phyloP scores from a whole-genome alignment of 2,113 vertebrate genomes.

The Phaethon lepturus region DNA sequence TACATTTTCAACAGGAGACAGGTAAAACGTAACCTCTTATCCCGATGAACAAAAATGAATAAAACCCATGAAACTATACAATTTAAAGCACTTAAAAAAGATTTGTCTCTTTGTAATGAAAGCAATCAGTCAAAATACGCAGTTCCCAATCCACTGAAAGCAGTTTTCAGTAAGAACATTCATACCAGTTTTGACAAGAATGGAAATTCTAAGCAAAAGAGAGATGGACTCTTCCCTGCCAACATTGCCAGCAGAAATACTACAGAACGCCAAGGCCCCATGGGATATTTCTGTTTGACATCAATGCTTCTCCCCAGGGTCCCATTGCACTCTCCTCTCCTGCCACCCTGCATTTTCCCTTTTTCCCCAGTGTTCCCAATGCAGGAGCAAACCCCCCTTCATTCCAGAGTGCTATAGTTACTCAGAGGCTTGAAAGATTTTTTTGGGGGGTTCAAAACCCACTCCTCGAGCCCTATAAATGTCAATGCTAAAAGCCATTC shows the following conservation, averaged over 20 bases:
- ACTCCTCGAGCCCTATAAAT: neutral
- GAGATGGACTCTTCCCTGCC: neutral
- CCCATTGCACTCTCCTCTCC: neutral
- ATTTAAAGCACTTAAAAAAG: conserved; percentile 22
- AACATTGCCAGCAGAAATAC: neutral
- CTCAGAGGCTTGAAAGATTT: neutral
- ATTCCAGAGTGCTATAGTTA: neutral
- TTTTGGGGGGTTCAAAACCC: neutral
- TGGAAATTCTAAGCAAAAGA: neutral
- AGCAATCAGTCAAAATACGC: conserved; percentile 44
- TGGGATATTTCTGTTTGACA: neutral
- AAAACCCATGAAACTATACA: neutral
- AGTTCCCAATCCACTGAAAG: conserved; percentile 3
- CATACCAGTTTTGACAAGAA: conserved; percentile 16
- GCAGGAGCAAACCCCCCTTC: neutral
- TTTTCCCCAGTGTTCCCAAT: neutral
- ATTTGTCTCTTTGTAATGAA: conserved; percentile 47
- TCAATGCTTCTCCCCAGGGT: neutral
- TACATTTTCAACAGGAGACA: neutral
- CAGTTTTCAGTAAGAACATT: conserved; percentile 1
- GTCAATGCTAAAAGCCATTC: neutral
- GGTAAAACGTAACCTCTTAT: conserved; percentile 35
- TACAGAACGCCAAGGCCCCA: neutral
- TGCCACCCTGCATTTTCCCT: neutral
- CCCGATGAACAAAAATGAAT: neutral